phyloP scores from a whole-genome alignment of 1,140 invertebrate genomes.

The Drosophila cardini region DNA sequence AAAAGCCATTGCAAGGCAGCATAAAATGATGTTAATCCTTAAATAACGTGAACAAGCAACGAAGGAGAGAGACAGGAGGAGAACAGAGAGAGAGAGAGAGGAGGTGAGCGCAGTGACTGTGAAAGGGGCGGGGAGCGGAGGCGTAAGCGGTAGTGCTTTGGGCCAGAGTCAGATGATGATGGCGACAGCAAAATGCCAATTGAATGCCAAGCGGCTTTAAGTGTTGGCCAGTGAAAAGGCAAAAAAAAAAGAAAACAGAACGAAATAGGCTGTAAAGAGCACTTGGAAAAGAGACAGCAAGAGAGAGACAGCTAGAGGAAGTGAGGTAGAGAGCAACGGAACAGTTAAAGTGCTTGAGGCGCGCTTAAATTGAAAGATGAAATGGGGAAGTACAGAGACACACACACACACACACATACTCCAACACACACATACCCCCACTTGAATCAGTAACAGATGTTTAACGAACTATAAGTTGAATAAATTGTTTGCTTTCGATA shows the following conservation, averaged over 20 bases:
- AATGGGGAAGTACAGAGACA: slow-evolving; percentile 7
- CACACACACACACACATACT: background rate
- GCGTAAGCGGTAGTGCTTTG: too few species aligned
- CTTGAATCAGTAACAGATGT: slow-evolving; percentile 32
- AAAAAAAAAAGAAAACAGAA: slow-evolving; percentile 18
- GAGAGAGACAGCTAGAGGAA: background rate
- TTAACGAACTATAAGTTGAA: slow-evolving; percentile 40
- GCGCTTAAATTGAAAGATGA: slow-evolving; percentile 25
- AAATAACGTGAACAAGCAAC: slow-evolving; percentile 67
- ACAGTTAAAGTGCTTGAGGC: slow-evolving; percentile 40
- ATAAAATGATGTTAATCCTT: slow-evolving; percentile 82
- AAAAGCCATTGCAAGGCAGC: slow-evolving; percentile 78
- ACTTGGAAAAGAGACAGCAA: background rate
- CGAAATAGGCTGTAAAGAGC: slow-evolving; percentile 5
- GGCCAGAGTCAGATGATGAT: slow-evolving; percentile 46
- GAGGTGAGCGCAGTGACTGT: background rate
- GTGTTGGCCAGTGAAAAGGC: slow-evolving; percentile 41
- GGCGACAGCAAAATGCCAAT: slow-evolving; percentile 80
- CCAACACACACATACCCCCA: background rate
- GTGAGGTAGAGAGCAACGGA: background rate
- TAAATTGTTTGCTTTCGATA: slow-evolving; percentile 11
- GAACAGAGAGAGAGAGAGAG: background rate
- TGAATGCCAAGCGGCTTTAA: slow-evolving; percentile 81
- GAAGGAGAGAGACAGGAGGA: background rate
- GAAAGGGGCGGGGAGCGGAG: background rate